Evolutionary conservation across 2,888 invertebrate genomes (phyloP).

Genomic region (Spodoptera picta): DNA sequence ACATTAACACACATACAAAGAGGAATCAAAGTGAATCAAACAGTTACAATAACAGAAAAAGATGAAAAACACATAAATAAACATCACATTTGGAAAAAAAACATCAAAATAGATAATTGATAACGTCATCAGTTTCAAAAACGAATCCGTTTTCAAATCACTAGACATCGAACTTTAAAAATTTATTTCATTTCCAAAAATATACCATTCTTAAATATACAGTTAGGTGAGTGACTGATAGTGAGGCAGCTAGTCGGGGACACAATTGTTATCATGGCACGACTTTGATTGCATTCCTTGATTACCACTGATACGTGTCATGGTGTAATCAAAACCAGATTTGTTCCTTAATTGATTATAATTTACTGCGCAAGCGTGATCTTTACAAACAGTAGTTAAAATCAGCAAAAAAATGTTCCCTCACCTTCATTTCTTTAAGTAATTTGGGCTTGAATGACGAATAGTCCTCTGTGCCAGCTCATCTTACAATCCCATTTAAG

Average conservation of each 20-base stretch:
- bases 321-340: background rate
- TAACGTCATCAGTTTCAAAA: too few species aligned
- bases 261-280: background rate
- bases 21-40: too few species aligned
- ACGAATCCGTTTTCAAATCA: too few species aligned
- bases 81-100: too few species aligned
- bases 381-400: conserved; percentile 34
- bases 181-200: too few species aligned
- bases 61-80: too few species aligned
- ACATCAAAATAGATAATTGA: too few species aligned
- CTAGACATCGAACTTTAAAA: too few species aligned
- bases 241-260: background rate
- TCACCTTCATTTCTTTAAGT: conserved; percentile 70
- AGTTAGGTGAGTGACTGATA: conserved; percentile 9
- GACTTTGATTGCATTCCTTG: conserved; percentile 28
- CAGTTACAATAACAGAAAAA: too few species aligned
- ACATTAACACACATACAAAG: too few species aligned
- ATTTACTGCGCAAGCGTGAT: conserved; percentile 9
- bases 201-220: too few species aligned
- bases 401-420: conserved; percentile 50
- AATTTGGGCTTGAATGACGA: conserved; percentile 57
- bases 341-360: conserved; percentile 16
- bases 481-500: conserved; percentile 60
- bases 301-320: conserved; percentile 14
- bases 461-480: conserved; percentile 57